Conservation (phyloP, 1,140 invertebrate species). For the Argopecten irradians region DNA sequence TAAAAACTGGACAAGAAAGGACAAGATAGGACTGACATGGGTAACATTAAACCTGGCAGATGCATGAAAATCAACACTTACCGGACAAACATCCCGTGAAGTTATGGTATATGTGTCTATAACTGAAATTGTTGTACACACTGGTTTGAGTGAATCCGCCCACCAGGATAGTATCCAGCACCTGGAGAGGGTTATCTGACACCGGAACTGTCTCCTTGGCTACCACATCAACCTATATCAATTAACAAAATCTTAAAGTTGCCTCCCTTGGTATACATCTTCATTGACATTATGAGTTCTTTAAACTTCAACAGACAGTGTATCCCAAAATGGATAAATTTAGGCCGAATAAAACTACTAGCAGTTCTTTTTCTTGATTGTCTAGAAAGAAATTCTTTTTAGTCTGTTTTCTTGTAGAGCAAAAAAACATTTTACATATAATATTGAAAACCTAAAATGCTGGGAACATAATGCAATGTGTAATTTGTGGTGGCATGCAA, state of each 20-base stretch:
- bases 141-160: constrained; percentile 49
- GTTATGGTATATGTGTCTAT: constrained; percentile 52
- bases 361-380: no score
- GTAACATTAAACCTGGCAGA: not conserved
- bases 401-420: no score
- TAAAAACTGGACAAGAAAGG: no score
- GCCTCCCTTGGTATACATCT: not conserved
- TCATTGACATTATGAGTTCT: not conserved
- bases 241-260: not conserved
- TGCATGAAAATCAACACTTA: constrained; percentile 43
- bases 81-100: constrained; percentile 72
- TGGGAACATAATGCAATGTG: no score
- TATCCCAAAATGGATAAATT: no score
- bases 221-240: constrained; percentile 48
- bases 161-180: constrained; percentile 56
- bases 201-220: constrained; percentile 46
- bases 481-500: not conserved
- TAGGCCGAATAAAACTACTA: no score
- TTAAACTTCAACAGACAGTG: not conserved
- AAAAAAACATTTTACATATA: no score
- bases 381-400: no score
- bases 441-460: no score
- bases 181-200: constrained; percentile 49
- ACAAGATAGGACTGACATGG: no score
- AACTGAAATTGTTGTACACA: constrained; percentile 49